Evolutionary conservation across 1,140 invertebrate species (phyloP).

Genomic region (Sitodiplosis mosellana): DNA sequence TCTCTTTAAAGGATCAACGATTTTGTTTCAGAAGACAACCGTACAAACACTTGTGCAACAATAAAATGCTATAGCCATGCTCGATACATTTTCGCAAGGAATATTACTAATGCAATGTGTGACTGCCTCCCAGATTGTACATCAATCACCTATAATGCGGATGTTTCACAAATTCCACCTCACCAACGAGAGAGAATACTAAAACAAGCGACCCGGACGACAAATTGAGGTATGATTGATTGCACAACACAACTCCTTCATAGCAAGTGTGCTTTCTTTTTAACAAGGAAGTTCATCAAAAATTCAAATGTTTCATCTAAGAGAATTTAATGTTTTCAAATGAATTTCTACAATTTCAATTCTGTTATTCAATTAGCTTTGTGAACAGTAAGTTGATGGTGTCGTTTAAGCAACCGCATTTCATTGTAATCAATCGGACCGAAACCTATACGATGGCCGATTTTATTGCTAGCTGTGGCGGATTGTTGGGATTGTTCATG

Average conservation of each 20-base stretch:
- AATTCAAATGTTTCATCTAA: too few species aligned
- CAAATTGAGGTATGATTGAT: neutral
- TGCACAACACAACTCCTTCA: too few species aligned
- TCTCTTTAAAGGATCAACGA: too few species aligned
- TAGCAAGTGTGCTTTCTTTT: conserved; percentile 3
- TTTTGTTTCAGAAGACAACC: conserved; percentile 17
- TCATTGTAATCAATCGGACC: conserved; percentile 29
- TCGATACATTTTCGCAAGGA: conserved; percentile 31
- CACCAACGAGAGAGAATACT: too few species aligned
- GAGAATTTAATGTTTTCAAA: too few species aligned
- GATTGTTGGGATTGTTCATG: conserved; percentile 34
- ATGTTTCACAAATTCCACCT: conserved; percentile 40
- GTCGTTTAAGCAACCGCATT: conserved; percentile 32
- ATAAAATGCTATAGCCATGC: conserved; percentile 28
- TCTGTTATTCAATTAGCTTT: too few species aligned
- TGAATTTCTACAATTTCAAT: too few species aligned
- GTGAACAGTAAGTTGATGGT: conserved; percentile 20
- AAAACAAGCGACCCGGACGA: too few species aligned
- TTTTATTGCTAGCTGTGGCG: conserved; percentile 36
- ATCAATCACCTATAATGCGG: conserved; percentile 42
- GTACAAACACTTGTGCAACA: conserved; percentile 37
- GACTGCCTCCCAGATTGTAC: conserved; percentile 28
- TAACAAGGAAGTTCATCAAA: too few species aligned
- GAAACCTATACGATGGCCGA: conserved; percentile 33
- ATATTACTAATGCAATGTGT: conserved; percentile 17